phyloP scores from a whole-genome alignment of 1,140 invertebrate genomes.

The Laupala kohalensis region DNA sequence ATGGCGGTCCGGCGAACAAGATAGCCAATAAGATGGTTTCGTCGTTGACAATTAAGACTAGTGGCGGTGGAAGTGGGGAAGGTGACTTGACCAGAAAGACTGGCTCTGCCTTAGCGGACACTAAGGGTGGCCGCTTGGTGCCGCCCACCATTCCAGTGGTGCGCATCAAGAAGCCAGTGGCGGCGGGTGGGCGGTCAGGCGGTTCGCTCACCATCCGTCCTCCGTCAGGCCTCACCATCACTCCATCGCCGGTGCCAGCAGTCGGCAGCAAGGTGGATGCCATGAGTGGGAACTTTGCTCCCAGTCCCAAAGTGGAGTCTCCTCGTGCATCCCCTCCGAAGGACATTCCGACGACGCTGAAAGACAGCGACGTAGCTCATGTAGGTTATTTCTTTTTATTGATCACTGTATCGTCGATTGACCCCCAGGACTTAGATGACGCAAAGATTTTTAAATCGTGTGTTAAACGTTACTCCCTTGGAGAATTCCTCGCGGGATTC shows the following conservation, averaged over 20 bases:
- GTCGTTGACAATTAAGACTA: neutral
- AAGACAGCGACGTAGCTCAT: neutral
- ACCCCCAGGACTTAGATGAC: neutral
- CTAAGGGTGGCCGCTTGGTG: neutral
- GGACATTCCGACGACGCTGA: neutral
- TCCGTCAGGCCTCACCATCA: constrained; percentile 5
- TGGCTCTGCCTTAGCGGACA: neutral
- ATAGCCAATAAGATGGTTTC: neutral
- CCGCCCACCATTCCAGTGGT: constrained; percentile 5
- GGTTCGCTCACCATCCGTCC: neutral
- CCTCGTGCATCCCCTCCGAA: neutral
- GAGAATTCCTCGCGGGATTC: too few relatives aligned
- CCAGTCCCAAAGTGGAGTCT: neutral
- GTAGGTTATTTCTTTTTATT: too few relatives aligned
- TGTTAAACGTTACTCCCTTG: too few relatives aligned
- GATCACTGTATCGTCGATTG: too few relatives aligned
- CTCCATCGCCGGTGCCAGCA: neutral
- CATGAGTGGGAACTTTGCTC: neutral
- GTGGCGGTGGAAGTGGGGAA: too few relatives aligned
- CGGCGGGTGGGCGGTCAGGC: neutral
- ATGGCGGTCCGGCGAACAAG: neutral
- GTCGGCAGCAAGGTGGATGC: neutral
- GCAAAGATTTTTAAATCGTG: neutral
- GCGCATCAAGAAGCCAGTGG: constrained; percentile 3
- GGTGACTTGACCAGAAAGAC: neutral